Conservation (phyloP, 2,113 vertebrate genomes). For the Smithornis capensis region DNA sequence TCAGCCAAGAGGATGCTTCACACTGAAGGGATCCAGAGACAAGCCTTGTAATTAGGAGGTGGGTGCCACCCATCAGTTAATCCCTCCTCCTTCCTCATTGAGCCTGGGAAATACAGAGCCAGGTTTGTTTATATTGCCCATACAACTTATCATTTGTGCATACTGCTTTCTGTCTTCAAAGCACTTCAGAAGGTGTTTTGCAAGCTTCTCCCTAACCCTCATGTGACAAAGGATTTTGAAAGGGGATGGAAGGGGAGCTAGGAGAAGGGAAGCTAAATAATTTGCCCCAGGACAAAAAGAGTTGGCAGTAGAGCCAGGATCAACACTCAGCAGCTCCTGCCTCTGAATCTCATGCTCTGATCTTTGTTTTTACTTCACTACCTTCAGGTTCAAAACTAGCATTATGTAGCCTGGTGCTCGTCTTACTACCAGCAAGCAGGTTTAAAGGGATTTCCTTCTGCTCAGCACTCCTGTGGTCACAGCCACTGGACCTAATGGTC, state of each 20-base stretch:
- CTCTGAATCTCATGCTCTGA: neutral
- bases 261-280: neutral
- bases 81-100: neutral
- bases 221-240: neutral
- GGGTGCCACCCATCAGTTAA: neutral
- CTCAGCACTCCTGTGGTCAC: neutral
- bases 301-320: neutral
- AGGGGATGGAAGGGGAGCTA: neutral
- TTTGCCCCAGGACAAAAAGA: neutral
- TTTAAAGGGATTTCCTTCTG: neutral
- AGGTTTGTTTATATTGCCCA: neutral
- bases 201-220: neutral
- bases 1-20: neutral
- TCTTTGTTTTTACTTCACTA: neutral
- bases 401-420: neutral
- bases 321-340: neutral
- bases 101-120: neutral
- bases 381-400: neutral
- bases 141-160: neutral
- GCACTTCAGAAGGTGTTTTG: neutral
- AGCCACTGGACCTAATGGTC: neutral
- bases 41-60: conserved; percentile 12
- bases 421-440: neutral
- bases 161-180: neutral
- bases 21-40: neutral